phyloP scores from a whole-genome alignment of 2,888 invertebrate genomes.

The Anodontia alba region DNA sequence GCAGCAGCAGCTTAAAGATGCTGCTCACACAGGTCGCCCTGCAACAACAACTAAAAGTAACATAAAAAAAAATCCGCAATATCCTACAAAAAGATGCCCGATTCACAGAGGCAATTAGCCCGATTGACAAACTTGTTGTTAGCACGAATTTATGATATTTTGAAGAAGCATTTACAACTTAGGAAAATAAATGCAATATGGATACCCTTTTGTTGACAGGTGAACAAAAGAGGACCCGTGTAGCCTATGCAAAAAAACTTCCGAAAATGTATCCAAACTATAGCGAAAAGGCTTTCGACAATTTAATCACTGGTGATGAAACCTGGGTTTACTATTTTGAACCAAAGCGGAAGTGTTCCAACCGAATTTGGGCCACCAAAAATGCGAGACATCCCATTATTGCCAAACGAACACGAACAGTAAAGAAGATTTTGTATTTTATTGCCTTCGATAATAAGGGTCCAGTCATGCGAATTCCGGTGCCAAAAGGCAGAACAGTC shows the following conservation, averaged over 20 bases:
- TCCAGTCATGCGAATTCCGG: too few relatives aligned
- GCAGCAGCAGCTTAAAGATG: too few relatives aligned
- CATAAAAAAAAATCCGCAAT: conserved; percentile 7
- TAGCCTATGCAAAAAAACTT: not conserved
- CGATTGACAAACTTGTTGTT: conserved; percentile 30
- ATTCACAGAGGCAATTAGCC: conserved; percentile 27
- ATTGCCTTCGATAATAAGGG: conserved; percentile 8
- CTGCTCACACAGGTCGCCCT: too few relatives aligned
- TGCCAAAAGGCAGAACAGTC: too few relatives aligned
- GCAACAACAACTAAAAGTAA: conserved; percentile 22
- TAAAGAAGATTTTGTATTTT: conserved; percentile 14
- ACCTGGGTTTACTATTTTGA: too few relatives aligned
- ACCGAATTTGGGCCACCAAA: too few relatives aligned
- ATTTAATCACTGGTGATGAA: not conserved
- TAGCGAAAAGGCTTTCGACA: conserved; percentile 3
- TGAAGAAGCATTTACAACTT: too few relatives aligned
- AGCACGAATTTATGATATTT: conserved; percentile 20
- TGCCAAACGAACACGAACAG: too few relatives aligned
- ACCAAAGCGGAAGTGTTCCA: too few relatives aligned
- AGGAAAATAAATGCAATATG: not conserved
- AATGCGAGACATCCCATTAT: conserved; percentile 1
- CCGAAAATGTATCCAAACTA: not conserved
- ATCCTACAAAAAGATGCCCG: conserved; percentile 18
- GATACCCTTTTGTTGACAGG: not conserved
- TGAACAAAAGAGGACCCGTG: too few relatives aligned